A percentile compares a stretch with the other conserved stretches of the same genome.
phyloP scores from a whole-genome alignment of 2,888 invertebrate genomes.

The Acronicta leporina region DNA sequence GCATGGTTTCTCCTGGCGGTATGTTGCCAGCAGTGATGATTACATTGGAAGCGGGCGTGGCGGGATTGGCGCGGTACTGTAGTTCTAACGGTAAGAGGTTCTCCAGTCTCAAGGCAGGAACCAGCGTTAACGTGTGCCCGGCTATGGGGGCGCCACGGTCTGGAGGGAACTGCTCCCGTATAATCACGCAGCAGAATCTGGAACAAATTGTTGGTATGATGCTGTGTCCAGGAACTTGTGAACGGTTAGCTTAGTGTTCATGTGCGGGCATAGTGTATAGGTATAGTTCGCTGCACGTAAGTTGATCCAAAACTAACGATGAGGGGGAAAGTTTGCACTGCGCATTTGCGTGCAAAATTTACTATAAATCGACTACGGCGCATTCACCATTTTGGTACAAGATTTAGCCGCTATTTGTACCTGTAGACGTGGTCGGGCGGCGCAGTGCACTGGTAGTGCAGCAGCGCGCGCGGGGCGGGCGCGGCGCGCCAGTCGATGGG shows the following conservation, averaged over 20 bases:
- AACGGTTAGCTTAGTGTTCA: too few relatives aligned
- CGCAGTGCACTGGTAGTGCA: conserved; percentile 77
- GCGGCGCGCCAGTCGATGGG: conserved; percentile 70
- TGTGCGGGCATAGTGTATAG: too few relatives aligned
- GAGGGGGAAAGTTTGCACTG: too few relatives aligned
- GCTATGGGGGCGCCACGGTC: conserved; percentile 91
- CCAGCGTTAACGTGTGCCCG: conserved; percentile 95
- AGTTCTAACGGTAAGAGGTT: conserved; percentile 97
- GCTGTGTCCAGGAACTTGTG: too few relatives aligned
- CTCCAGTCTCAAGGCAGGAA: conserved; percentile 94
- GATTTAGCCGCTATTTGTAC: too few relatives aligned
- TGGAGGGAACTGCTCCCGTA: conserved; percentile 94
- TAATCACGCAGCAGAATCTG: conserved; percentile 94
- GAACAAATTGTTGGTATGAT: background rate
- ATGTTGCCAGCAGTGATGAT: conserved; percentile 70
- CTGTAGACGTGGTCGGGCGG: conserved; percentile 76
- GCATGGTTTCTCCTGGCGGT: conserved; percentile 74
- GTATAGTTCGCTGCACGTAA: too few relatives aligned
- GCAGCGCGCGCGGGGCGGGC: conserved; percentile 55
- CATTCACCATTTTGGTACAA: too few relatives aligned
- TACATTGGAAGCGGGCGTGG: conserved; percentile 62
- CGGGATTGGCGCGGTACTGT: conserved; percentile 84
- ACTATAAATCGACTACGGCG: too few relatives aligned
- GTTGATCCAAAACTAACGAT: too few relatives aligned
- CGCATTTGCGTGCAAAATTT: too few relatives aligned